Evolutionary conservation across 1,140 invertebrate genomes (phyloP), one percentile per base, ranked within the genome.

Genomic region (Nasonia giraulti): DNA sequence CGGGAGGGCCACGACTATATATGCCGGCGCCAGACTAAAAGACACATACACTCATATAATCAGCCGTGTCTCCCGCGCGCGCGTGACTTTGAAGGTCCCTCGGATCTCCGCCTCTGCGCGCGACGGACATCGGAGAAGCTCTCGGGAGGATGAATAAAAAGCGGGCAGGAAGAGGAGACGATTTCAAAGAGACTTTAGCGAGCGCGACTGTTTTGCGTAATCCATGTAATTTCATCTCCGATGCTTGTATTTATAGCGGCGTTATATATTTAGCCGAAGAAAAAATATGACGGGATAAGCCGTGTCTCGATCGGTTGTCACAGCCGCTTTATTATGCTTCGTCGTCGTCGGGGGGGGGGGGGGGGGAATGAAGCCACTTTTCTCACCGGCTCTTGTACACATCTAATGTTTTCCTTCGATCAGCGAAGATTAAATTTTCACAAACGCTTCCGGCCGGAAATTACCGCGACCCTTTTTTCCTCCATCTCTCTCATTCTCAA

Each of bases 71-170:
- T 82, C 71, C 69, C 47, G 8, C 5, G 6, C 5, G 6, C 12
- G 33, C 27, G 71, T 20, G n/a, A 40, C 71, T 55, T 82, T 75
- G 47, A 82, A 82, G 80, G 31, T 71, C 40, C 40, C 40, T 8
- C 40, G 10, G 40, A 44, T 31, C 27, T 17, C 68, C n/a, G n/a
- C 27, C 78, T 8, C 62, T 44, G 17, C 44, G 68, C 8, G 23
- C 23, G 27, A 81, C 76, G 40, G 14, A 66, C 33, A 44, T 50
- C 40, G 55, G 55, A 62, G 55, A 62, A n/a, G 55, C 27, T 75
- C n/a, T 1, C 55, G 40, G 68, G 55, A 62, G 50, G 20, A 31
- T 3, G 14, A 17, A 2, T 37, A 37, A 71, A 20, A n/a, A 17
- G 2, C 3, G 27, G 6, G 37, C 2, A 27, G n/a, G 40, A 50